Conservation (phyloP, 2,797 vertebrate species). For the Avahi laniger region DNA sequence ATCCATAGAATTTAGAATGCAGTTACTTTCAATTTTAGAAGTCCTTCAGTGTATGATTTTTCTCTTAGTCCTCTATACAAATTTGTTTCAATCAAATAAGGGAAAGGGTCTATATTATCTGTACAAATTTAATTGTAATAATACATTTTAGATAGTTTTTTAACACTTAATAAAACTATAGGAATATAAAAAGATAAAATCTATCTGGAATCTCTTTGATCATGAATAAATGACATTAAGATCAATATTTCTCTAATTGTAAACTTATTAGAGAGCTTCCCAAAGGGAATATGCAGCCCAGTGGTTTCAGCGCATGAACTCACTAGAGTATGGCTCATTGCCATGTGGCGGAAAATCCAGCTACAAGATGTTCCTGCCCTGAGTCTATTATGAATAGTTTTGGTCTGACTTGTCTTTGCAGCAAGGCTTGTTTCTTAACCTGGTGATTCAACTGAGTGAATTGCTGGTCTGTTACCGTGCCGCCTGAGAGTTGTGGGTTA, state of each 20-base stretch:
- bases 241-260: slow-evolving; percentile 31
- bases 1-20: not conserved
- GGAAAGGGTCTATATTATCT: not conserved
- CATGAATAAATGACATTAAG: slow-evolving; percentile 20
- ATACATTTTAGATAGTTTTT: slow-evolving; percentile 25
- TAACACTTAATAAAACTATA: not conserved
- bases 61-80: slow-evolving; percentile 17
- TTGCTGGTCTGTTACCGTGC: not conserved
- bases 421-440: not conserved
- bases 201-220: not conserved
- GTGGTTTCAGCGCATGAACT: not conserved
- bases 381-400: not conserved
- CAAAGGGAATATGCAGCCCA: not conserved
- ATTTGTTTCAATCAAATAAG: slow-evolving; percentile 42
- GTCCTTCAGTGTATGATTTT: slow-evolving; percentile 19
- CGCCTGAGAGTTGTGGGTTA: not conserved
- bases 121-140: slow-evolving; percentile 40
- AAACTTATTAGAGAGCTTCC: not conserved
- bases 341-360: not conserved
- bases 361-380: not conserved
- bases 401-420: not conserved
- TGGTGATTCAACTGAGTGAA: not conserved
- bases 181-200: slow-evolving; percentile 30
- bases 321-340: not conserved
- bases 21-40: slow-evolving; percentile 36